A percentile compares a stretch with the other conserved stretches of the same genome.
These are phyloP conservation scores for Phocides pigmalion DNA, from an alignment of 1,140 invertebrate species.

Conservation along the genomic window DNA sequence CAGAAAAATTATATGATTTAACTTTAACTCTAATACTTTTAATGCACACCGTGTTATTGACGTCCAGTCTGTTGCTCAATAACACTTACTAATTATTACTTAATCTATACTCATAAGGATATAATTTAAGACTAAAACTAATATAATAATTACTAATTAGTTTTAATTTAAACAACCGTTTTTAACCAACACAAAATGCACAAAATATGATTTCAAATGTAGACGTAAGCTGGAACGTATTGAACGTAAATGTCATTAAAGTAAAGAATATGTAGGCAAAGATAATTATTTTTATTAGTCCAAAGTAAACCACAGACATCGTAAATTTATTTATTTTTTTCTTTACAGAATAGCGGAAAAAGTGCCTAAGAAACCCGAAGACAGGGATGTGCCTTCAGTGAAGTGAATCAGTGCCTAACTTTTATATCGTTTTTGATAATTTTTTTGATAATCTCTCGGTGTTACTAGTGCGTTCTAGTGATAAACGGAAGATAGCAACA, in stretches of 20 bases:
- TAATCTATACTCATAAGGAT: no score
- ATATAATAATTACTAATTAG: no score
- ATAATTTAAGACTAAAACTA: no score
- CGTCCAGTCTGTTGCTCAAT: no score
- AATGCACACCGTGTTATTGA: no score
- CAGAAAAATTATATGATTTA: no score
- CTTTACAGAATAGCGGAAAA: constrained; percentile 56
- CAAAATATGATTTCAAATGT: no score
- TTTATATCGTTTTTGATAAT: constrained; percentile 38
- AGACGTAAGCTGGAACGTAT: constrained; percentile 1
- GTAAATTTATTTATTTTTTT: constrained; percentile 36
- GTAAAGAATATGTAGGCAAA: neutral
- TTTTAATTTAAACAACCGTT: no score
- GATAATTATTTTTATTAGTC: neutral
- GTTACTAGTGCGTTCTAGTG: constrained; percentile 47
- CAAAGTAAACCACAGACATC: neutral
- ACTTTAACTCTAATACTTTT: no score
- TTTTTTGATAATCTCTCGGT: constrained; percentile 28
- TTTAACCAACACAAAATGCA: no score
- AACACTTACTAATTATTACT: no score
- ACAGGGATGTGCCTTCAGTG: constrained; percentile 73
- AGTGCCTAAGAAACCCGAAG: constrained; percentile 58
- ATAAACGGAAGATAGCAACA: constrained; percentile 45
- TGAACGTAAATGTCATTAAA: neutral
- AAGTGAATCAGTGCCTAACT: constrained; percentile 50